Evolutionary conservation across 2,113 vertebrate species (phyloP).

Genomic region (Campylorhamphus procurvoides): DNA sequence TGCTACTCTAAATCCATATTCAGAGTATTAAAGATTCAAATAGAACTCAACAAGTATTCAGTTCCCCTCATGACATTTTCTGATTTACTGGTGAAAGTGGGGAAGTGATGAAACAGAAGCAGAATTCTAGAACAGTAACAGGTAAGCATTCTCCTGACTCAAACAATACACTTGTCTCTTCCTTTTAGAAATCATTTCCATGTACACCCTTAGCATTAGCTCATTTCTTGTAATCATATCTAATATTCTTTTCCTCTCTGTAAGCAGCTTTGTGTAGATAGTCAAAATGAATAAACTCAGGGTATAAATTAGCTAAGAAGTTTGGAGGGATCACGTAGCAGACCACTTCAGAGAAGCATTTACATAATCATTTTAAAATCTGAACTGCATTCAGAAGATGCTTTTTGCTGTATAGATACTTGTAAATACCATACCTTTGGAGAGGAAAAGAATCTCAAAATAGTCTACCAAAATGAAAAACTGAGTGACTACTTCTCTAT

Average conservation of each 20-base stretch:
- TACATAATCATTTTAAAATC: background rate
- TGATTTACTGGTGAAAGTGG: background rate
- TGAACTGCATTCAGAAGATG: background rate
- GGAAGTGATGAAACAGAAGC: background rate
- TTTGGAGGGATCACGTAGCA: background rate
- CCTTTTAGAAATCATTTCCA: background rate
- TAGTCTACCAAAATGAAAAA: background rate
- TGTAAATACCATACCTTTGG: background rate
- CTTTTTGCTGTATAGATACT: background rate
- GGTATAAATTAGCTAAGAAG: background rate
- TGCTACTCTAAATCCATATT: background rate
- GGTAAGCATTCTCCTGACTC: background rate
- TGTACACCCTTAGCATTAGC: background rate
- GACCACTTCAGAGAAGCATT: background rate
- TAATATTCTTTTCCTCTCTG: background rate
- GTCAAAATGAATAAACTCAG: background rate
- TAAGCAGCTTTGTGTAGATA: background rate
- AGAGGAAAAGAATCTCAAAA: background rate
- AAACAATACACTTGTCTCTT: background rate
- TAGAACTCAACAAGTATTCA: background rate
- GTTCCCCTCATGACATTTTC: background rate
- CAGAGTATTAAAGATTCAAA: background rate
- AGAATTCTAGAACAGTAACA: background rate
- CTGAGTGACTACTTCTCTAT: accelerated
- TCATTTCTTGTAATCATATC: background rate